A percentile compares a stretch with the other conserved stretches of the same genome.
Evolutionary conservation across 1,140 invertebrate species (phyloP).

Genomic region (Watersipora subatra): DNA sequence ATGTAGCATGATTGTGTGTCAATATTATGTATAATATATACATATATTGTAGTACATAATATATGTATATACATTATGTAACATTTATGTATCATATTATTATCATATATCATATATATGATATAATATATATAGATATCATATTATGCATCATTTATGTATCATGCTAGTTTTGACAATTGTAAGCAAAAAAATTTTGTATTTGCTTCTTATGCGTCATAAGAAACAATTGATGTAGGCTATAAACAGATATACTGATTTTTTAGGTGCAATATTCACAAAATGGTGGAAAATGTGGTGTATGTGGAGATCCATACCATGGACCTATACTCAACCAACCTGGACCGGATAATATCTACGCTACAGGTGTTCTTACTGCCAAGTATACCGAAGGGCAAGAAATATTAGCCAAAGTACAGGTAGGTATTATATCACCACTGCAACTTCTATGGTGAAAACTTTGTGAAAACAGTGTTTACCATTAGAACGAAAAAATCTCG

Average conservation of each 20-base stretch:
- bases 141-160: no score
- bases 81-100: no score
- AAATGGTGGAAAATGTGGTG: constrained; percentile 40
- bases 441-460: background rate
- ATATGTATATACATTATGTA: no score
- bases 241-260: constrained; percentile 1
- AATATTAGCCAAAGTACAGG: constrained; percentile 12
- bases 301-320: constrained; percentile 35
- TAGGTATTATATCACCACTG: background rate
- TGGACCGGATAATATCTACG: constrained; percentile 30
- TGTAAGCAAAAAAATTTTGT: no score
- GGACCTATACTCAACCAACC: constrained; percentile 32
- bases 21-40: no score
- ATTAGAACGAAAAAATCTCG: background rate
- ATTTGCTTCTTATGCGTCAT: no score
- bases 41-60: no score
- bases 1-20: no score
- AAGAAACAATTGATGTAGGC: no score
- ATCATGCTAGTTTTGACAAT: no score
- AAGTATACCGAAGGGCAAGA: constrained; percentile 24
- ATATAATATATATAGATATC: no score
- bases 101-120: no score
- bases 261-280: constrained; percentile 22
- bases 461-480: background rate
- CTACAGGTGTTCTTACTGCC: constrained; percentile 28